phyloP scores from a whole-genome alignment of 2,797 vertebrate species.

The Clarias platycephalus region DNA sequence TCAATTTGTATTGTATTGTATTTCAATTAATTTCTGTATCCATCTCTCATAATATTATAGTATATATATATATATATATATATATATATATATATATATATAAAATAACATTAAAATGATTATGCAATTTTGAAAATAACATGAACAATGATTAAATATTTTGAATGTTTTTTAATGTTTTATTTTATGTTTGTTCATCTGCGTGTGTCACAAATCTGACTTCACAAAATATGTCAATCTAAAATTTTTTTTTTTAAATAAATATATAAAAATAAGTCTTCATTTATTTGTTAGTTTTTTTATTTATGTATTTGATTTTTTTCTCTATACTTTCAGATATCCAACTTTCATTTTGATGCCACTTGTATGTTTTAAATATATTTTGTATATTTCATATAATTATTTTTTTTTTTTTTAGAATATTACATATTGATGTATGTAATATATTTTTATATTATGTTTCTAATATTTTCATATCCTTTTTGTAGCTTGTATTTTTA shows the following conservation, averaged over 20 bases:
- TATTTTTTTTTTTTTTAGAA: neutral
- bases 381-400: neutral
- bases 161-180: neutral
- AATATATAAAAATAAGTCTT: neutral
- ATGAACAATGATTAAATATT: too few relatives aligned
- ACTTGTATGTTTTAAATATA: neutral
- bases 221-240: neutral
- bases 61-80: too few relatives aligned
- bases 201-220: neutral
- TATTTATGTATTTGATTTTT: neutral
- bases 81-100: too few relatives aligned
- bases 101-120: too few relatives aligned
- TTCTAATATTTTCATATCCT: neutral
- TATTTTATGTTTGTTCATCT: neutral
- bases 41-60: neutral
- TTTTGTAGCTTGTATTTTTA: neutral
- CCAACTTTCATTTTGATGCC: neutral
- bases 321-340: neutral
- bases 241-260: too few relatives aligned
- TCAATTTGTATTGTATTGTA: too few relatives aligned
- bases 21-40: too few relatives aligned
- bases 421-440: neutral
- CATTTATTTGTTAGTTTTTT: neutral
- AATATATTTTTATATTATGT: neutral
- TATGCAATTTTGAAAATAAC: too few relatives aligned